phyloP scores from a whole-genome alignment of 2,797 vertebrate species.

The Neomorphus geoffroyi region DNA sequence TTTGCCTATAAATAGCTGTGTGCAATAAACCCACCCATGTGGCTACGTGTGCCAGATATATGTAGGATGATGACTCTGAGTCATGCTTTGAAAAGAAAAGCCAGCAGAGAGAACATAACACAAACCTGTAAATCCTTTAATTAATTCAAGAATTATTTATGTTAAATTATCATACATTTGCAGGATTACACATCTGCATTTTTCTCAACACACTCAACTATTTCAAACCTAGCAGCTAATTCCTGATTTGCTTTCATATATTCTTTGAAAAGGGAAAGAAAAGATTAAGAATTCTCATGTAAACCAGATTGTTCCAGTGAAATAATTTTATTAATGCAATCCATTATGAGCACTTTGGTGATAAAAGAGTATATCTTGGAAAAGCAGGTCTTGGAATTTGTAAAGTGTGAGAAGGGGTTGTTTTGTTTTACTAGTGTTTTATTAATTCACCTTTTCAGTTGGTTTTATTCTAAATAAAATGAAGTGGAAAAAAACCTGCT shows the following conservation, averaged over 20 bases:
- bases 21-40: not conserved
- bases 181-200: constrained; percentile 65
- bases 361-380: not conserved
- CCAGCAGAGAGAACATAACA: constrained; percentile 50
- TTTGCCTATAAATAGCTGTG: constrained; percentile 12
- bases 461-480: constrained; percentile 44
- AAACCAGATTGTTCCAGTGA: constrained; percentile 48
- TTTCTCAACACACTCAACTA: constrained; percentile 52
- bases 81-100: constrained; percentile 55
- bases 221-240: constrained; percentile 56
- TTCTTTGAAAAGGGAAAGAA: constrained; percentile 49
- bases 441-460: constrained; percentile 22
- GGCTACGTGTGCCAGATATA: constrained; percentile 39
- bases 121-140: constrained; percentile 66
- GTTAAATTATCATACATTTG: constrained; percentile 62
- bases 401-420: not conserved
- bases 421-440: constrained; percentile 26
- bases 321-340: constrained; percentile 53
- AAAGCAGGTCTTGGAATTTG: constrained; percentile 21
- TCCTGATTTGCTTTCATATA: constrained; percentile 50
- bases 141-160: constrained; percentile 67
- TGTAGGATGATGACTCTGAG: constrained; percentile 44
- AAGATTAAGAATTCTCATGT: constrained; percentile 56
- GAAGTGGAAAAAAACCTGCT: not conserved
- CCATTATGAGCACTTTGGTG: constrained; percentile 19